Percentiles rank a stretch among this genome's conserved stretches.
These are phyloP conservation scores for Pseudoips prasinana DNA, from an alignment of 2,888 invertebrate species.

Conservation along the genomic window DNA sequence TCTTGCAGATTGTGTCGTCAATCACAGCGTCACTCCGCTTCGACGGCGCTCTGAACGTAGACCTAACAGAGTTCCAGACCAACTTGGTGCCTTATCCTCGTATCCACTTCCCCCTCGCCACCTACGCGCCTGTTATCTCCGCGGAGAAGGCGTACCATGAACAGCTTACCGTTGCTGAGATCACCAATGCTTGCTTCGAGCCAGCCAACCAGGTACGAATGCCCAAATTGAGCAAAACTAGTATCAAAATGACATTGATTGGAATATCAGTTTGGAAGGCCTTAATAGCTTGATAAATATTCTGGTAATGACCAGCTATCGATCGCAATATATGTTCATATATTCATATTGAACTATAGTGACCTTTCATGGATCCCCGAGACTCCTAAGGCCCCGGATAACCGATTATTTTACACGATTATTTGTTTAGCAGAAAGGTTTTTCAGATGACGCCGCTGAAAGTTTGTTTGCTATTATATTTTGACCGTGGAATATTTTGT, in stretches of 20 bases:
- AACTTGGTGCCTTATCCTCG: constrained; percentile 97
- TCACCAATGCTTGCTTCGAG: constrained; percentile 97
- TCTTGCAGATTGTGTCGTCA: constrained; percentile 92
- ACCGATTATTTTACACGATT: no score
- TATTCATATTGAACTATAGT: no score
- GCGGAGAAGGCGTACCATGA: constrained; percentile 97
- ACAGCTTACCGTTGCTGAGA: constrained; percentile 94
- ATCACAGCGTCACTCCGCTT: constrained; percentile 96
- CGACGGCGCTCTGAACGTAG: constrained; percentile 95
- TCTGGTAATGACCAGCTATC: no score
- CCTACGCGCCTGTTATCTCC: constrained; percentile 95
- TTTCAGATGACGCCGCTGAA: no score
- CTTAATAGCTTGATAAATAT: no score
- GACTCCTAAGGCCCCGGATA: no score
- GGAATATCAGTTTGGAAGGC: no score
- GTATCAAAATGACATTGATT: no score
- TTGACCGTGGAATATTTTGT: constrained; percentile 22
- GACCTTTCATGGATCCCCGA: no score
- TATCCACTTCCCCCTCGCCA: constrained; percentile 96
- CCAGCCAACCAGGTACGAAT: constrained; percentile 89
- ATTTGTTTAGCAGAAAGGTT: no score
- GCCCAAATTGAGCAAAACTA: not conserved
- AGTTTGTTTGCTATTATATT: no score
- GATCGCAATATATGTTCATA: no score
- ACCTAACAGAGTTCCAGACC: constrained; percentile 96